Base-by-base conservation (phyloP, 2,797 vertebrate species). In the Ficedula albicollis region DNA sequence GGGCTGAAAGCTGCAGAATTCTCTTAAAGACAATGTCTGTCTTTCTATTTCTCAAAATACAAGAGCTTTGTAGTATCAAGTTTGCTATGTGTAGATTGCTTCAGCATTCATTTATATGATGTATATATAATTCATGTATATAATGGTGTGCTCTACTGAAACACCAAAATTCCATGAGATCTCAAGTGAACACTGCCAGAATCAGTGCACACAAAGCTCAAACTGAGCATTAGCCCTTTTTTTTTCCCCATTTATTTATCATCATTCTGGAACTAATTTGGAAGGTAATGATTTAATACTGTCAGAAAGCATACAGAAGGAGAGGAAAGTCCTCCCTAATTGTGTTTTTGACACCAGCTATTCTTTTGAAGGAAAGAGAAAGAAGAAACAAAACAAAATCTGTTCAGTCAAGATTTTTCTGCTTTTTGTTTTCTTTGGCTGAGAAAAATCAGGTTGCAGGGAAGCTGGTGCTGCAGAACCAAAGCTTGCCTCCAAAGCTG, bases 361-460 rank as follows among this genome's bases (percentile, higher is more conserved):
- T 93, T 94, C 58, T 82, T 95, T 38, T 69, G 74, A 93, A 95
- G 67, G 77, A 62, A 90, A 25, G 84, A 85, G n/a, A 67, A 78
- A 80, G 75, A 95, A 62, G 76, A 94, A 76, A 77, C 85, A 93
- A 96, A 94, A 54, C 77, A 95, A 79, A 93, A 87, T 56, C 82
- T 80, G 32, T 85, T 92, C 91, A 87, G 16, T 83, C 87, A 86
- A 84, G 73, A 49, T 67, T 73, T 32, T 90, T 67, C 73, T 84
- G 73, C 51, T 66, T 88, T 93, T 78, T 90, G 27, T 94, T 96
- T 79, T 66, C 46, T 81, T 73, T 49, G 69, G 82, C 54, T 75
- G 17, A 69, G 49, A 49, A 77, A 62, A 84, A 73, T 38, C 58
- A 69, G 48, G 43, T 58, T 91, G 58, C 60, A 83, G 68, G 60